Base-by-base conservation (phyloP, 1,140 invertebrate species). In the Campoletis sonorensis region DNA sequence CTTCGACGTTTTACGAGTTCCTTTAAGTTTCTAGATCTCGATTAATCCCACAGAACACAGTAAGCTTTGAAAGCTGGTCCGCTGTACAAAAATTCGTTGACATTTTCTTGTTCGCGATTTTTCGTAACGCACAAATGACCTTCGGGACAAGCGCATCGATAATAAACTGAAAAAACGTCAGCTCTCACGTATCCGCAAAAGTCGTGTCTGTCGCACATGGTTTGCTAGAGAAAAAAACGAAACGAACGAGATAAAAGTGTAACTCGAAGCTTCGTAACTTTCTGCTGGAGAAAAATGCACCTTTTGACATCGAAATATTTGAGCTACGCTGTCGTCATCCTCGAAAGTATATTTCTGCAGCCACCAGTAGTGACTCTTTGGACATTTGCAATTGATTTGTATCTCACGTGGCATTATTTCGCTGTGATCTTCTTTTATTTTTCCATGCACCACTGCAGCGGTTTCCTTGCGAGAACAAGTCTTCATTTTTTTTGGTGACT, bases 141-240 rank as follows among this genome's bases (percentile, higher is more conserved):
- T 77, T 86, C 84, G 0, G 95, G 94, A 81, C 95, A 95, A 18
- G 93, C 90, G 81, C 94, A 95, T 18, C 91, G 93, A 81, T 95
- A 94, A 86, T 95, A 95, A 23, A 93, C 92, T 18, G 94, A 93
- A 75, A 93, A 94, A 2, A 93, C 86, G 79, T 95, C 93, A 26
- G 84, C 49, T 80, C 89, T 84, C 73, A 89, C 85, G 21, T 87
- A 84, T 27, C 93, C 93, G 86, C 93, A 94, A 79, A 93, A 92
- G 4, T 94, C 92, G 8, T 87, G 84, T 4, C 81, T 85, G 8
- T 90, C 85, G 73, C 93, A 94, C 81, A 86, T 90, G 23, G 84
- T 87, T 81, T 93, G 86, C 93, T 94, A 33, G 30, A 33, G 18
- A 30, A 33, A 70, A 83, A 27, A 68, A 40, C n/a, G 73, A 58